Conservation (phyloP, 2,888 invertebrate species). For the Pandemis heparana region DNA sequence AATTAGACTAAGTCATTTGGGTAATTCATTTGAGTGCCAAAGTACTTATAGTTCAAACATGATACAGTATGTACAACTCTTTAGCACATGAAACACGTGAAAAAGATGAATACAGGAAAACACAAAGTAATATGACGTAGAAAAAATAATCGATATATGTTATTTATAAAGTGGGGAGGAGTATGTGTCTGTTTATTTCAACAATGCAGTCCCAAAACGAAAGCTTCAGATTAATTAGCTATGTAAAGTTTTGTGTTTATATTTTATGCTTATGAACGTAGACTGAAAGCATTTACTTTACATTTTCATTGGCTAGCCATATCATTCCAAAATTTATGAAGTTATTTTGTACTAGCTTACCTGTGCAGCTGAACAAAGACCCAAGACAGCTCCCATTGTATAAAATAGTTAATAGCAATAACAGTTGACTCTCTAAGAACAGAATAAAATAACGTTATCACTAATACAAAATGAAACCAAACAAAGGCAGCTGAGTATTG, state of each 20-base stretch:
- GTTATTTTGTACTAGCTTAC: conserved; percentile 62
- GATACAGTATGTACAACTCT: no score
- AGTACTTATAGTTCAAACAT: not conserved
- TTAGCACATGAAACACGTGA: no score
- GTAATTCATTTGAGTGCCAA: no score
- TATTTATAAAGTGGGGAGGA: not conserved
- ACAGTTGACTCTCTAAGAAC: not conserved
- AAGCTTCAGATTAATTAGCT: not conserved
- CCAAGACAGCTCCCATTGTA: conserved; percentile 87
- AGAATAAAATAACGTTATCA: not conserved
- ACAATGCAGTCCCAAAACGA: not conserved
- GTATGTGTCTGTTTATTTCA: not conserved
- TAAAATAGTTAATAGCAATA: not conserved
- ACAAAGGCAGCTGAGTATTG: conserved; percentile 2
- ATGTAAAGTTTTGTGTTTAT: not conserved
- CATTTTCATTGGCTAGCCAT: conserved; percentile 34
- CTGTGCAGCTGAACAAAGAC: conserved; percentile 87
- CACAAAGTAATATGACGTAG: no score
- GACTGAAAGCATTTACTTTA: conserved; percentile 13
- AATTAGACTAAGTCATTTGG: not conserved
- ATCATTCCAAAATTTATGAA: conserved; percentile 21
- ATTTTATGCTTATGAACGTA: not conserved
- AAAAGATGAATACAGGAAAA: no score
- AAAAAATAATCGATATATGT: not conserved
- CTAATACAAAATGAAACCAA: not conserved